Evolutionary conservation across 2,797 vertebrate species (phyloP).

Genomic region (Melopsittacus undulatus): DNA sequence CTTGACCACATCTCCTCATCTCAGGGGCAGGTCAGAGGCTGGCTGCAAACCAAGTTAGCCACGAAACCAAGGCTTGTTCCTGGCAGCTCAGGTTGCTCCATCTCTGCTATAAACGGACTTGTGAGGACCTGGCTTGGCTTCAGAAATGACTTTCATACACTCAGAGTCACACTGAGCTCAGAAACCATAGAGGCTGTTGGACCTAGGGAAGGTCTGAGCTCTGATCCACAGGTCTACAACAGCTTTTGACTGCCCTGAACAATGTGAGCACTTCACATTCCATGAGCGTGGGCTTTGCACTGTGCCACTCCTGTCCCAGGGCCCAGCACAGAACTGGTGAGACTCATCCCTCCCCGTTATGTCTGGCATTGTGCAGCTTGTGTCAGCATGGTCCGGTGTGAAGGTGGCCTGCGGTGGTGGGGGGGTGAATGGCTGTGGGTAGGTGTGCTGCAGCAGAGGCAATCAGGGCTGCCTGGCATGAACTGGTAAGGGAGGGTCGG

Average conservation of each 20-base stretch:
- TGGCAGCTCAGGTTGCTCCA: not conserved
- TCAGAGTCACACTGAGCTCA: not conserved
- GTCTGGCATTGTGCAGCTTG: not conserved
- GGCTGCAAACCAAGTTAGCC: not conserved
- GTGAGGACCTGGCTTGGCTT: not conserved
- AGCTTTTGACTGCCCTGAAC: not conserved
- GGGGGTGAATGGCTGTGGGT: not conserved
- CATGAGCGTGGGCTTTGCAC: accelerated
- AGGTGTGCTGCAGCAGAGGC: not conserved
- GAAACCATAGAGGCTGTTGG: not conserved
- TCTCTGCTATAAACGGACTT: not conserved
- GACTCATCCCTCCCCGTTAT: accelerated
- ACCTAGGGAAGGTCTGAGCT: not conserved
- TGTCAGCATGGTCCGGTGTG: constrained; percentile 18
- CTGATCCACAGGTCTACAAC: not conserved
- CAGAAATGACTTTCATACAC: not conserved
- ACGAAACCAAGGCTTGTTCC: not conserved
- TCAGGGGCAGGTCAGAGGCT: not conserved
- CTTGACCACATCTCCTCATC: not conserved
- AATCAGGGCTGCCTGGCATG: constrained; percentile 10
- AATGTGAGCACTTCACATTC: accelerated
- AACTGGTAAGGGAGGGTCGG: not conserved
- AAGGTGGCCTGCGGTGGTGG: not conserved
- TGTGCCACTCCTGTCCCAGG: not conserved
- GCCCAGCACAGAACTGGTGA: not conserved